Conservation (phyloP, 2,113 vertebrate genomes). For the Smithornis capensis region DNA sequence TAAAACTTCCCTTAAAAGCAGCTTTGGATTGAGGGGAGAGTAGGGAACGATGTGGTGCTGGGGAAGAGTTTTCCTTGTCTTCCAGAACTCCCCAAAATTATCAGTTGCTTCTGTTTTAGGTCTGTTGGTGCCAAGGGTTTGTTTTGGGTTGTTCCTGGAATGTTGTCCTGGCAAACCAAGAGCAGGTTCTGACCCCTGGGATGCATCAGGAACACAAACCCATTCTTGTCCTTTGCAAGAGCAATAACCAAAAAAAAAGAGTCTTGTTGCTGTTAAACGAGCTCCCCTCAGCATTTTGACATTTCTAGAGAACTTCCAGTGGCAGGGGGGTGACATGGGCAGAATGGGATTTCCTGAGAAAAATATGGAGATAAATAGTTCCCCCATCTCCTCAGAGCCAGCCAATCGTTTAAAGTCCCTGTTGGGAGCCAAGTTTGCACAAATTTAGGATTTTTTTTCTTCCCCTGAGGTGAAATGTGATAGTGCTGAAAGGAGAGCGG, state of each 20-base stretch:
- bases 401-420: constrained; percentile 16
- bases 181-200: constrained; percentile 61
- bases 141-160: background rate
- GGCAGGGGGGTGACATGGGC: constrained; percentile 25
- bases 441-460: constrained; percentile 5
- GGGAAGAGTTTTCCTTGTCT: background rate
- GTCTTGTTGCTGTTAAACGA: constrained; percentile 16
- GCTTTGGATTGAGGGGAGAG: background rate
- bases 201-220: background rate
- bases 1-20: background rate
- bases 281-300: constrained; percentile 12
- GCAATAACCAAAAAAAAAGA: background rate
- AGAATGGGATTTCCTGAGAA: constrained; percentile 25
- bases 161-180: background rate
- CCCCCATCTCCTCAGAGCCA: background rate
- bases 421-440: constrained; percentile 35
- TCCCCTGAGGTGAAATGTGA: constrained; percentile 19
- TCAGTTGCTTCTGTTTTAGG: background rate
- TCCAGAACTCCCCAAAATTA: background rate
- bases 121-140: background rate
- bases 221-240: constrained; percentile 18
- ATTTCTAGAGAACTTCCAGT: background rate
- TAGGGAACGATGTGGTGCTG: background rate
- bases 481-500: background rate
- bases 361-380: constrained; percentile 36